Evolutionary conservation across 2,113 vertebrate genomes (phyloP).

Genomic region (Nothobranchius furzeri): DNA sequence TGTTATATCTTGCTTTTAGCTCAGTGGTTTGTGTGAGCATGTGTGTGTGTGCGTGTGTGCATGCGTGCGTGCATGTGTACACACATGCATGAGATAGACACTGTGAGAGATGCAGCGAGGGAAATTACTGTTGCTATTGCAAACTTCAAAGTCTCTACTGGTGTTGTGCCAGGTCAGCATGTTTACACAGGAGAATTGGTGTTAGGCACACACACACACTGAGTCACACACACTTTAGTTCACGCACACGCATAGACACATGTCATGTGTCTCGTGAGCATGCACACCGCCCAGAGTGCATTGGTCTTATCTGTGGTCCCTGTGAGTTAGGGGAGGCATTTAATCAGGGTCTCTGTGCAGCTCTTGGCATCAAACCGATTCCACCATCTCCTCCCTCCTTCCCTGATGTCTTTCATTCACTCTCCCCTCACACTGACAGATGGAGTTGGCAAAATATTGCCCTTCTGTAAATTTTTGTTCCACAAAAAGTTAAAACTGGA

Average conservation of each 20-base stretch:
- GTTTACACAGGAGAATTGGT: constrained; percentile 71
- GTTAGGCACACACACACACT: constrained; percentile 48
- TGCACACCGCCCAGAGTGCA: constrained; percentile 45
- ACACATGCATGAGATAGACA: too few species aligned
- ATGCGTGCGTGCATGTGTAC: neutral
- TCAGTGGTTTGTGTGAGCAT: constrained; percentile 16
- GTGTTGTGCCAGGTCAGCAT: constrained; percentile 72
- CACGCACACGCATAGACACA: constrained; percentile 42
- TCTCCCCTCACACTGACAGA: constrained; percentile 28
- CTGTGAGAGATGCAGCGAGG: constrained; percentile 22
- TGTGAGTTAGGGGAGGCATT: constrained; percentile 64
- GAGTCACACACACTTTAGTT: neutral
- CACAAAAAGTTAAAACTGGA: constrained; percentile 54
- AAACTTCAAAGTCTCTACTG: constrained; percentile 76
- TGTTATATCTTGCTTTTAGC: constrained; percentile 63
- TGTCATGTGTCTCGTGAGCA: constrained; percentile 25
- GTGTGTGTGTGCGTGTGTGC: constrained; percentile 7
- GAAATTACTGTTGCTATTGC: constrained; percentile 64
- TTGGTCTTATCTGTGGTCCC: constrained; percentile 69
- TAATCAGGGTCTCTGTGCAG: constrained; percentile 70
- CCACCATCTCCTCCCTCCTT: constrained; percentile 26
- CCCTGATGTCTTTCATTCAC: constrained; percentile 23
- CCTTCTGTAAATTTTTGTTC: constrained; percentile 39
- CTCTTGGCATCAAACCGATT: constrained; percentile 64
- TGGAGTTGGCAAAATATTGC: constrained; percentile 50